Base-by-base conservation (phyloP, 2,797 vertebrate genomes). In the Otus scops region DNA sequence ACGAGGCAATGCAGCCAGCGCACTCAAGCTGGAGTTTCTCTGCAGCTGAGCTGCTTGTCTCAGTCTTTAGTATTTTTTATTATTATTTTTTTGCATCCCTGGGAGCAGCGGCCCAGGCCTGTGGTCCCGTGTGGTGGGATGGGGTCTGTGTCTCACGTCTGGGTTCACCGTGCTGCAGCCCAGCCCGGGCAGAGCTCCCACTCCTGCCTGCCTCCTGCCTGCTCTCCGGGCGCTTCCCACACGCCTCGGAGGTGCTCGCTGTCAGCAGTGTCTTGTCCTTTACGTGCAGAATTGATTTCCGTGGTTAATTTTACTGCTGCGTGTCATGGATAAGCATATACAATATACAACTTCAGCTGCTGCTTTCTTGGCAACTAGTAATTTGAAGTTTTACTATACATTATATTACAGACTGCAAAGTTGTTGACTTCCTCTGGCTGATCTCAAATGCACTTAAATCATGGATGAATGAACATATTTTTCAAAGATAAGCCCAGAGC, bases 401-500 rank as follows among this genome's bases (percentile, higher is more conserved):
- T 77, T 77, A 2, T 34, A 30, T 84, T 22, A 5, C 38, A 21
- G 71, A 23, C 80, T 71, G 23, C 93, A 91, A 59, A 93, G 85
- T 68, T 2, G 3, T 68, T 41, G 94, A 17, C 65, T 32, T 92
- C 67, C 90, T 65, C 85, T 88, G 93, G 19, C 78, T 93, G 76
- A 75, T 88, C 93, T 88, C 86, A 95, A 75, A 88, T 65, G 45
- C 67, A 23, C 95, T 96, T 93, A 71, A 78, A 91, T 87, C 95
- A 96, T 26, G 67, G 73, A 79, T 91, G 89, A 71, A 85, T 77
- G 80, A 89, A 73, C 63, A 15, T 82, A 91, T 94, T 92, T 91
- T 84, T 91, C 85, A 95, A 90, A 92, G 89, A 95, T 88, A 93
- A 95, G 92, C 94, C 92, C 82, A 82, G 92, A 95, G 89, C 87